Percentiles rank a stretch among this genome's conserved stretches.
Evolutionary conservation across 2,888 invertebrate genomes (phyloP).

Genomic region (Drosophila rellima): DNA sequence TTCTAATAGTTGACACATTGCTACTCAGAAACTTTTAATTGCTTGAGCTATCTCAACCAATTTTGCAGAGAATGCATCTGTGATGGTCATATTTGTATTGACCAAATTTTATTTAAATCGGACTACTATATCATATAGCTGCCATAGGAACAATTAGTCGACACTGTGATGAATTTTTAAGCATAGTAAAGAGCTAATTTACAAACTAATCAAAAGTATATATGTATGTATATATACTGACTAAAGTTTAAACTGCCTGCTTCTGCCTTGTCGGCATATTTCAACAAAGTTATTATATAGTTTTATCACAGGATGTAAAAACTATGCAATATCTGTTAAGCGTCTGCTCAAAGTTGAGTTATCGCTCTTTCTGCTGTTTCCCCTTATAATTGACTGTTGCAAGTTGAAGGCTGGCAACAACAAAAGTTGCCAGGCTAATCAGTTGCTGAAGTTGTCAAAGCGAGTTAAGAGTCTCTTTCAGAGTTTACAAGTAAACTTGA

Average conservation of each 20-base stretch:
- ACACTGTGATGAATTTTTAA: neutral
- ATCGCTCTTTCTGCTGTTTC: slow-evolving; percentile 4
- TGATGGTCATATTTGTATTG: too few species aligned
- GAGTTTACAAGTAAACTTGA: slow-evolving; percentile 54
- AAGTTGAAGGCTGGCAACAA: slow-evolving; percentile 26
- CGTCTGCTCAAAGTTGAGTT: slow-evolving; percentile 10
- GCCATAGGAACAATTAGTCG: too few species aligned
- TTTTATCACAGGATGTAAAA: slow-evolving; percentile 1
- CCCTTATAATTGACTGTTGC: slow-evolving; percentile 28
- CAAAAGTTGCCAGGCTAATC: slow-evolving; percentile 47
- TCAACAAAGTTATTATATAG: neutral
- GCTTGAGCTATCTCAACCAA: too few species aligned
- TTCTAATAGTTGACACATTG: too few species aligned
- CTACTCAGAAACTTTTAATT: too few species aligned
- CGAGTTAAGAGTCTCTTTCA: slow-evolving; percentile 20
- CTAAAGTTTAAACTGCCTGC: neutral
- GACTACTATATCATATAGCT: too few species aligned
- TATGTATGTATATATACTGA: neutral
- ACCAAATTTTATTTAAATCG: too few species aligned
- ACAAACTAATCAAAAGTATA: neutral
- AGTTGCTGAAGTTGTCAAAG: slow-evolving; percentile 42
- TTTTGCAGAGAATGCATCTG: too few species aligned
- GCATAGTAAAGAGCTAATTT: neutral
- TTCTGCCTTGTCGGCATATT: neutral
- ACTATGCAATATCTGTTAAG: slow-evolving; percentile 12